phyloP scores from a whole-genome alignment of 2,888 invertebrate genomes.

The Poecilobothrus nobilitatus region DNA sequence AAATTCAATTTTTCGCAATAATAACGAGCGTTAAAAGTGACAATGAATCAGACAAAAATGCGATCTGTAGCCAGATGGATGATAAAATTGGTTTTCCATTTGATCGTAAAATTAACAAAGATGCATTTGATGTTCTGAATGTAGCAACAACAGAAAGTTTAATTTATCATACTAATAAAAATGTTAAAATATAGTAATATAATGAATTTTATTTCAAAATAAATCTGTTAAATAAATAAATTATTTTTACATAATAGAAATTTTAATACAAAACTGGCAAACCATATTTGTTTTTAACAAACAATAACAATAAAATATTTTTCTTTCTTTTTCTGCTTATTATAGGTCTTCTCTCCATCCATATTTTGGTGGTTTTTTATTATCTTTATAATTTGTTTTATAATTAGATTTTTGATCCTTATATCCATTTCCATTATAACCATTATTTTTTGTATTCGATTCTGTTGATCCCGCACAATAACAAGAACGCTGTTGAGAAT shows the following conservation, averaged over 20 bases:
- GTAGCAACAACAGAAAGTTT: conserved; percentile 22
- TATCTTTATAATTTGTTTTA: conserved; percentile 16
- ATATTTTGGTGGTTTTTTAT: conserved; percentile 21
- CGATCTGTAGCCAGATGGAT: conserved; percentile 22
- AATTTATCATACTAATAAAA: neutral
- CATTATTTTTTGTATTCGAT: neutral
- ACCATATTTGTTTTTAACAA: too few relatives aligned
- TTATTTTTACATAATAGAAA: too few relatives aligned
- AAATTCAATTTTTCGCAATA: neutral
- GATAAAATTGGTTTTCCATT: conserved; percentile 46
- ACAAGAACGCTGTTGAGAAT: conserved; percentile 77
- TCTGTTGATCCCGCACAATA: conserved; percentile 48
- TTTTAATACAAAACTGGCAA: too few relatives aligned
- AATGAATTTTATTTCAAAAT: too few relatives aligned
- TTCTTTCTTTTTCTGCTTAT: too few relatives aligned
- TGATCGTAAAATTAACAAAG: conserved; percentile 44
- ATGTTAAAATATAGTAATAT: too few relatives aligned
- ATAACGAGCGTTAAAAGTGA: neutral
- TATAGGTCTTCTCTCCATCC: conserved; percentile 27
- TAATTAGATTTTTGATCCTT: conserved; percentile 16
- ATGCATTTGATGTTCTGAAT: conserved; percentile 44
- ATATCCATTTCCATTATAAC: neutral
- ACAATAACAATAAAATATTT: too few relatives aligned
- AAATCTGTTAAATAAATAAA: too few relatives aligned
- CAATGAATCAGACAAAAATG: neutral